phyloP scores from a whole-genome alignment of 2,113 vertebrate genomes.

The Canis aureus region DNA sequence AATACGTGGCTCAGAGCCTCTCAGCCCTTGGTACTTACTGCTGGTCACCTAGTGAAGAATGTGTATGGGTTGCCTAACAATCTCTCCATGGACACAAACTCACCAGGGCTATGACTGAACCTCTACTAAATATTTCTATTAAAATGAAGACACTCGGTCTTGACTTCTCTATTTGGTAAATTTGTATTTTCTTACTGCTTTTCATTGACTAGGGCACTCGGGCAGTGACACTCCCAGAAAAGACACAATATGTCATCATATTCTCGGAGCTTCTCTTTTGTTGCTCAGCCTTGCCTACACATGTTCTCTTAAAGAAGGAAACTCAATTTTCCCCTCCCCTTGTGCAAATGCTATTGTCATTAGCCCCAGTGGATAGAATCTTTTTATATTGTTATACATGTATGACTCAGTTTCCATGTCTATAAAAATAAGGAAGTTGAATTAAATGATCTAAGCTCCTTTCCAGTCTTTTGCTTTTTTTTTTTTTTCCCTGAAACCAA shows the following conservation, averaged over 20 bases:
- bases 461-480: conserved; percentile 30
- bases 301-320: background rate
- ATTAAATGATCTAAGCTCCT: conserved; percentile 37
- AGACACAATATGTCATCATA: background rate
- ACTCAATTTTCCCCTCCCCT: background rate
- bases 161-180: background rate
- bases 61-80: rapidly evolving
- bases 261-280: background rate
- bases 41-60: background rate
- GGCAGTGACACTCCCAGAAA: background rate
- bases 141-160: background rate
- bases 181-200: background rate
- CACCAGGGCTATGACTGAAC: too few relatives aligned
- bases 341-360: background rate
- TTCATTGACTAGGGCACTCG: background rate
- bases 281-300: background rate
- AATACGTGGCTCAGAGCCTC: too few relatives aligned
- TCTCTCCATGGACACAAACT: background rate
- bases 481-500: background rate
- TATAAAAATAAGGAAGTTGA: conserved; percentile 56
- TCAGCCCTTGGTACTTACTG: background rate
- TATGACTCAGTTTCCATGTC: conserved; percentile 58
- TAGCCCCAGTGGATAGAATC: background rate
- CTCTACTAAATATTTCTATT: background rate
- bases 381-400: background rate